A percentile compares a stretch with the other conserved stretches of the same genome.
phyloP scores from a whole-genome alignment of 2,113 vertebrate genomes.

The Pygoscelis adeliae region DNA sequence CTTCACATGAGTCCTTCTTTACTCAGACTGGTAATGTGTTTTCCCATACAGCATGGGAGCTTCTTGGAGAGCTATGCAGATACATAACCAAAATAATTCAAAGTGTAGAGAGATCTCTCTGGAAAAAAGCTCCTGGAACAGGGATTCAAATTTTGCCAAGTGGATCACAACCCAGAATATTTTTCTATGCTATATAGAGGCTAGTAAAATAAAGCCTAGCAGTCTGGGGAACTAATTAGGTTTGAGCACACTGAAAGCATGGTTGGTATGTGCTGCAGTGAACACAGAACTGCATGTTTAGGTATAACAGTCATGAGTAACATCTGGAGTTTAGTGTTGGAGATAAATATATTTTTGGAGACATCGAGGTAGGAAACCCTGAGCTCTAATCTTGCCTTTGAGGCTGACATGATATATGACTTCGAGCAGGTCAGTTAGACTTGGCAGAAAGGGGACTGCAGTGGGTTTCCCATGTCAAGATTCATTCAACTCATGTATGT shows the following conservation, averaged over 20 bases:
- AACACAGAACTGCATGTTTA: background rate
- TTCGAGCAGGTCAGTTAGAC: background rate
- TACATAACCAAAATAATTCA: background rate
- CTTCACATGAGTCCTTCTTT: background rate
- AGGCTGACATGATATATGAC: background rate
- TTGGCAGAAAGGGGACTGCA: background rate
- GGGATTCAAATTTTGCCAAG: constrained; percentile 58
- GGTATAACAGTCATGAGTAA: background rate
- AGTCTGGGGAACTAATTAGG: constrained; percentile 68
- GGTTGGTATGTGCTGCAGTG: background rate
- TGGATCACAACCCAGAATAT: constrained; percentile 59
- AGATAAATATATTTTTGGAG: background rate
- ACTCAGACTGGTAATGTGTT: background rate
- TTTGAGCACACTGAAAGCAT: constrained; percentile 40
- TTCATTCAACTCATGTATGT: background rate
- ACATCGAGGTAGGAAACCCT: background rate
- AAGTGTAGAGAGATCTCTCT: constrained; percentile 25
- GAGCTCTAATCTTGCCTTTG: background rate
- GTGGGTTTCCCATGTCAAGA: background rate
- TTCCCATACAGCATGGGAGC: background rate
- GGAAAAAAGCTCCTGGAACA: constrained; percentile 50
- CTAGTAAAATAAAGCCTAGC: background rate
- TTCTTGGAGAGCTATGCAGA: constrained; percentile 32
- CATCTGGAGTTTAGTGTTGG: background rate
- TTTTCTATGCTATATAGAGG: constrained; percentile 52